Percentiles rank a stretch among this genome's conserved stretches.
These are phyloP conservation scores for Chelon labrosus DNA, from an alignment of 2,797 vertebrate species.

Conservation along the genomic window DNA sequence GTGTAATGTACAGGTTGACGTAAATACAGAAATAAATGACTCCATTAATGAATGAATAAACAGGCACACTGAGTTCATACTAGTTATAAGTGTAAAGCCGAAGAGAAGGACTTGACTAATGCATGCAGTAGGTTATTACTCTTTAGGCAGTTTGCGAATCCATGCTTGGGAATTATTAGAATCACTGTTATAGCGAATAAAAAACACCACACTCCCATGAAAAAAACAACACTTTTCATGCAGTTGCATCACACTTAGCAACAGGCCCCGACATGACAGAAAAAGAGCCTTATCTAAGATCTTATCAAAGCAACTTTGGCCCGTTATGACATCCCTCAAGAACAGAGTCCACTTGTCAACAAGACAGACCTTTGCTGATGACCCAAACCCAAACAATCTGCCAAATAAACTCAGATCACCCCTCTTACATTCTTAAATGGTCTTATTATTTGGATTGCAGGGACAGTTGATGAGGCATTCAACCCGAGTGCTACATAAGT, in stretches of 20 bases:
- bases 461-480: background rate
- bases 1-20: background rate
- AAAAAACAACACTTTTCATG: conserved; percentile 31
- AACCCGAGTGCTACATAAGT: background rate
- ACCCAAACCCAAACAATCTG: background rate
- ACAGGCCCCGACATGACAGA: conserved; percentile 51
- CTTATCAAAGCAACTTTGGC: conserved; percentile 70
- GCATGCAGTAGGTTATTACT: background rate
- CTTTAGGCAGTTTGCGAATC: background rate
- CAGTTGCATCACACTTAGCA: conserved; percentile 55
- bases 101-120: background rate
- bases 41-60: background rate
- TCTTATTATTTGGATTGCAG: background rate
- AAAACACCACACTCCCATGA: background rate
- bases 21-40: background rate
- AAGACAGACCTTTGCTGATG: background rate
- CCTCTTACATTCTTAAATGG: background rate
- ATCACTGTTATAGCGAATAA: background rate
- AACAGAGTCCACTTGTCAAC: conserved; percentile 12
- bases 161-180: background rate
- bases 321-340: conserved; percentile 38
- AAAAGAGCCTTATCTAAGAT: conserved; percentile 43
- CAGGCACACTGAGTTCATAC: no score
- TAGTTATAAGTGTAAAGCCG: no score
- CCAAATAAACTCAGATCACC: background rate